Percentiles rank a stretch among this genome's conserved stretches.
Conservation (phyloP, 2,888 invertebrate species). For the Poecilobothrus nobilitatus region DNA sequence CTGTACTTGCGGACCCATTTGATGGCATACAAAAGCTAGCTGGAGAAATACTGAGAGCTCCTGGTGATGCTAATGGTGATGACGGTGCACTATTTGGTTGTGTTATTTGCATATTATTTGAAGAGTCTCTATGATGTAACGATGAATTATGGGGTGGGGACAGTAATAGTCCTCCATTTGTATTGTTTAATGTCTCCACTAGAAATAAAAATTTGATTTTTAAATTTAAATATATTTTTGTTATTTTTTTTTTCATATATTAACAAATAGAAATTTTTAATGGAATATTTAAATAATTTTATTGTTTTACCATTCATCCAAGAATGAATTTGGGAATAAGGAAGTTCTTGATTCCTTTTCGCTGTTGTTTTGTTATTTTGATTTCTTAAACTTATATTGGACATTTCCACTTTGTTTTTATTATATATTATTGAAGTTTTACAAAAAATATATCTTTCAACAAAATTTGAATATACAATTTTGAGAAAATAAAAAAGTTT, state of each 20-base stretch:
- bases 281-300: no score
- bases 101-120: slow-evolving; percentile 54
- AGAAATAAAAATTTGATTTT: slow-evolving; percentile 19
- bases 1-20: slow-evolving; percentile 37
- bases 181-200: slow-evolving; percentile 56
- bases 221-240: no score
- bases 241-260: no score
- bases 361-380: slow-evolving; percentile 56
- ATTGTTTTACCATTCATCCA: slow-evolving; percentile 69
- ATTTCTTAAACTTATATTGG: slow-evolving; percentile 68
- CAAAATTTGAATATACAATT: no score
- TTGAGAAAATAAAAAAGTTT: not conserved
- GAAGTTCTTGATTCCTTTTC: slow-evolving; percentile 69
- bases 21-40: slow-evolving; percentile 39
- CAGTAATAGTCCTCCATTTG: slow-evolving; percentile 55
- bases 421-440: not conserved
- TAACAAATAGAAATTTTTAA: no score
- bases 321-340: slow-evolving; percentile 71
- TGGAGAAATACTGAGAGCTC: slow-evolving; percentile 36
- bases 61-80: slow-evolving; percentile 66
- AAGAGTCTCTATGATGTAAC: slow-evolving; percentile 43
- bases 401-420: slow-evolving; percentile 49
- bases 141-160: slow-evolving; percentile 66
- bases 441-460: slow-evolving; percentile 8
- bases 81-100: slow-evolving; percentile 76